Percentiles rank a stretch among this genome's conserved stretches.
Conservation (phyloP, 2,888 invertebrate species). For the Papilio protenor region DNA sequence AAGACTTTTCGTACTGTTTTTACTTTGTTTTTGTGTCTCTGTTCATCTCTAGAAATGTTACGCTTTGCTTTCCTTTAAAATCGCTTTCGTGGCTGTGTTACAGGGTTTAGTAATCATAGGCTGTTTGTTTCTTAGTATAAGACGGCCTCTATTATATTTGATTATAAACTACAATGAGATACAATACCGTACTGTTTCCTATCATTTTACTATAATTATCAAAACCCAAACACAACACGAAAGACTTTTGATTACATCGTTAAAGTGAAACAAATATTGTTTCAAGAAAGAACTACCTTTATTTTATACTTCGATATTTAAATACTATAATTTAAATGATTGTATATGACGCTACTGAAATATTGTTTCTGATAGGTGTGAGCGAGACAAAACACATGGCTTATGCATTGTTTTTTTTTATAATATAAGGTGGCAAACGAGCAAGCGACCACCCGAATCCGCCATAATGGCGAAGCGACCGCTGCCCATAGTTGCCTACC, state of each 20-base stretch:
- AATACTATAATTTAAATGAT: constrained; percentile 3
- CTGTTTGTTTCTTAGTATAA: constrained; percentile 25
- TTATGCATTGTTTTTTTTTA: too few species aligned
- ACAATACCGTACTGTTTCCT: constrained; percentile 27
- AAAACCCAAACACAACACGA: constrained; percentile 4
- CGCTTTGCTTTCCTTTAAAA: not conserved
- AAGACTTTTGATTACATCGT: constrained; percentile 29
- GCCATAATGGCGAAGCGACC: too few species aligned
- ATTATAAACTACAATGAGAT: constrained; percentile 26
- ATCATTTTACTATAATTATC: constrained; percentile 19
- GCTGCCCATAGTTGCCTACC: too few species aligned
- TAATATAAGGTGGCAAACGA: too few species aligned
- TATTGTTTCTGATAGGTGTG: too few species aligned
- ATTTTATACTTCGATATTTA: not conserved
- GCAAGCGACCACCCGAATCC: too few species aligned
- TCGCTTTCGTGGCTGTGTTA: not conserved
- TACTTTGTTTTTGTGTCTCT: not conserved
- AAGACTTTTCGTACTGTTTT: not conserved
- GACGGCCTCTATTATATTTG: constrained; percentile 33
- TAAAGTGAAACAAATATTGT: constrained; percentile 37
- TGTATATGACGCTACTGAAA: not conserved
- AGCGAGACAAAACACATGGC: too few species aligned
- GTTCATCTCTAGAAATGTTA: not conserved
- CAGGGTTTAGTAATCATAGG: constrained; percentile 20
- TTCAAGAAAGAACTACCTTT: constrained; percentile 14